Evolutionary conservation across 2,113 vertebrate genomes (phyloP).

Genomic region (Protobothrops flavoviridis): DNA sequence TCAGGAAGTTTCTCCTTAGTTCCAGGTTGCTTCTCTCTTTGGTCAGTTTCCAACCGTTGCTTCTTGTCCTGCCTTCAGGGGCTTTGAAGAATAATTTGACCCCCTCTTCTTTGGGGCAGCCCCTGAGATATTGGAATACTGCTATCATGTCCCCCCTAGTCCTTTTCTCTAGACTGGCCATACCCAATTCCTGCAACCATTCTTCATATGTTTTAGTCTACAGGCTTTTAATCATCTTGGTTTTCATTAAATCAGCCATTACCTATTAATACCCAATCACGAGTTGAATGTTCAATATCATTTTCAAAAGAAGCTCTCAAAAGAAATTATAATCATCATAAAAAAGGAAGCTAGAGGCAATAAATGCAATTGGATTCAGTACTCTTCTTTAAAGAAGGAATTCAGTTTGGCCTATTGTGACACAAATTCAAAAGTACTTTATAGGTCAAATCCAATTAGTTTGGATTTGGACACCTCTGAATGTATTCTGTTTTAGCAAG

Average conservation of each 20-base stretch:
- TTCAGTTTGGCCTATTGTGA: neutral
- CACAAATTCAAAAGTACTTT: neutral
- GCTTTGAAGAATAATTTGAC: no score
- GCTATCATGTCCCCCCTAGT: no score
- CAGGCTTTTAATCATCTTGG: neutral
- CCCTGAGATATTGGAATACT: no score
- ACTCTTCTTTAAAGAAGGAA: neutral
- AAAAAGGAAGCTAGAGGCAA: neutral
- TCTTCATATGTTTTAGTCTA: neutral
- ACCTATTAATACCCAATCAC: neutral
- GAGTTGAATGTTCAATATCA: neutral
- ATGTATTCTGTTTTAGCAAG: neutral
- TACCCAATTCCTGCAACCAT: no score
- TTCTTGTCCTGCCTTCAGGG: no score
- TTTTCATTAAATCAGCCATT: neutral
- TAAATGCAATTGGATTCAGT: neutral
- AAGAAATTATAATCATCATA: neutral
- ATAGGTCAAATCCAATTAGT: neutral
- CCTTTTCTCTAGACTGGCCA: no score
- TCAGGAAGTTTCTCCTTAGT: no score
- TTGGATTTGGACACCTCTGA: neutral
- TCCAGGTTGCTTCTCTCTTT: no score
- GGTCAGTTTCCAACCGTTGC: no score
- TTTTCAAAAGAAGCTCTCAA: neutral
- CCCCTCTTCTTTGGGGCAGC: no score